These are phyloP conservation scores for Shargacucullia verbasci DNA, from an alignment of 2,888 invertebrate genomes.

Conservation along the genomic window DNA sequence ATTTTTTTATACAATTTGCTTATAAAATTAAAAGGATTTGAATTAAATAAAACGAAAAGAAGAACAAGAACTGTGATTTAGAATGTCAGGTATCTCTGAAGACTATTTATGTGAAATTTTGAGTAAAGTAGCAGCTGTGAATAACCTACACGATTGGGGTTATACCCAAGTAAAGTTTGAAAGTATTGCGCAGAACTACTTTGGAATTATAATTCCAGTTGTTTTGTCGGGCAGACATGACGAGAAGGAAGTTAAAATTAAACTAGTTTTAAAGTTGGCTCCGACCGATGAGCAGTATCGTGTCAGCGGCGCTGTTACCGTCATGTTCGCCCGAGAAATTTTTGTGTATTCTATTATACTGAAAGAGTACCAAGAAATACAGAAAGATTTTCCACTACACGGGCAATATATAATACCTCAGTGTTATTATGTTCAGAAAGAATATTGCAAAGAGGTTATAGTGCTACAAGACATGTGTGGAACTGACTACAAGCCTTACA, in stretches of 20 bases:
- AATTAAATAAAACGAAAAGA: too few relatives aligned
- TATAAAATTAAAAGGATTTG: too few relatives aligned
- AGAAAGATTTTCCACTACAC: constrained; percentile 44
- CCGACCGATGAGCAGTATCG: constrained; percentile 79
- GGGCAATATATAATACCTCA: constrained; percentile 67
- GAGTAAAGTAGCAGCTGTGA: constrained; percentile 47
- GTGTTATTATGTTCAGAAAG: constrained; percentile 72
- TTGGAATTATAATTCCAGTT: constrained; percentile 78
- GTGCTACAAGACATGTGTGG: constrained; percentile 77
- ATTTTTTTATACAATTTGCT: neutral
- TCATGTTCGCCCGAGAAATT: constrained; percentile 78
- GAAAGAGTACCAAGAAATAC: constrained; percentile 65
- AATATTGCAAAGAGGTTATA: constrained; percentile 76
- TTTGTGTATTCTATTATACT: constrained; percentile 75
- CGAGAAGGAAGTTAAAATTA: constrained; percentile 52
- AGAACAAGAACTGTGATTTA: too few relatives aligned
- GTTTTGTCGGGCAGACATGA: constrained; percentile 61
- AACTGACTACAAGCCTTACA: constrained; percentile 70
- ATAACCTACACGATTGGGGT: constrained; percentile 60
- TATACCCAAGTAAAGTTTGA: constrained; percentile 67
- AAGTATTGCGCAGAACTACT: constrained; percentile 80
- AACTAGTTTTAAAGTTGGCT: constrained; percentile 78
- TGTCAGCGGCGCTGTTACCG: constrained; percentile 78
- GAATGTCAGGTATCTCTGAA: constrained; percentile 58
- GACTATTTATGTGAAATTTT: constrained; percentile 57